phyloP scores from a whole-genome alignment of 2,797 vertebrate species.

The Loriculus beryllinus region DNA sequence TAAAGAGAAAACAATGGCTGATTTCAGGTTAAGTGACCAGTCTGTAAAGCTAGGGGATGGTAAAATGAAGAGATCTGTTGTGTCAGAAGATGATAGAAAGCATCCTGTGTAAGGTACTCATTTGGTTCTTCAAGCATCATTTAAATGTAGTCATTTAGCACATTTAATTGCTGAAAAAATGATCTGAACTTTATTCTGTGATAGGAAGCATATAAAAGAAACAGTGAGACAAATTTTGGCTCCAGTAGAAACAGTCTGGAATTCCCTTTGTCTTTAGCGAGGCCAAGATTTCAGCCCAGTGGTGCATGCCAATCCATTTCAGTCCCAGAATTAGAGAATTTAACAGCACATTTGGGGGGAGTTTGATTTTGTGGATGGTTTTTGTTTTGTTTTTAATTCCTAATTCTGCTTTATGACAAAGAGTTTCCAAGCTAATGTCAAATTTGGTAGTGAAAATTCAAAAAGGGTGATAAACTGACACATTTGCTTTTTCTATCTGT shows the following conservation, averaged over 20 bases:
- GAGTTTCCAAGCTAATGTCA: background rate
- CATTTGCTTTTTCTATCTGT: background rate
- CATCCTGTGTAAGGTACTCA: background rate
- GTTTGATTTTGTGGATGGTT: background rate
- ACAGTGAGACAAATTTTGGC: background rate
- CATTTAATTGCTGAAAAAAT: background rate
- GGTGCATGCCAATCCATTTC: background rate
- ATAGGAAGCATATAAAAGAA: background rate
- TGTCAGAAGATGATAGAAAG: background rate
- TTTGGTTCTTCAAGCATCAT: background rate
- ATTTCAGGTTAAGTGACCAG: background rate
- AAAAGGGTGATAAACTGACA: background rate
- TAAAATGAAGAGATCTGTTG: background rate
- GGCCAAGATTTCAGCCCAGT: background rate
- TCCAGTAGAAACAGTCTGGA: background rate
- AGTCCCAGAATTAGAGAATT: background rate
- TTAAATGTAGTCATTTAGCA: background rate
- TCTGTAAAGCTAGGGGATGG: background rate
- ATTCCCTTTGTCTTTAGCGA: background rate
- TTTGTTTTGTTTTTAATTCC: background rate
- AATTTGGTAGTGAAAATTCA: background rate
- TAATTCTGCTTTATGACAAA: background rate
- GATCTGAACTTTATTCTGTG: background rate
- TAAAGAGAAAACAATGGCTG: background rate
- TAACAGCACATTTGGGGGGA: background rate